These are phyloP conservation scores for Yponomeuta malinellus DNA, from an alignment of 2,888 invertebrate species.

Conservation along the genomic window DNA sequence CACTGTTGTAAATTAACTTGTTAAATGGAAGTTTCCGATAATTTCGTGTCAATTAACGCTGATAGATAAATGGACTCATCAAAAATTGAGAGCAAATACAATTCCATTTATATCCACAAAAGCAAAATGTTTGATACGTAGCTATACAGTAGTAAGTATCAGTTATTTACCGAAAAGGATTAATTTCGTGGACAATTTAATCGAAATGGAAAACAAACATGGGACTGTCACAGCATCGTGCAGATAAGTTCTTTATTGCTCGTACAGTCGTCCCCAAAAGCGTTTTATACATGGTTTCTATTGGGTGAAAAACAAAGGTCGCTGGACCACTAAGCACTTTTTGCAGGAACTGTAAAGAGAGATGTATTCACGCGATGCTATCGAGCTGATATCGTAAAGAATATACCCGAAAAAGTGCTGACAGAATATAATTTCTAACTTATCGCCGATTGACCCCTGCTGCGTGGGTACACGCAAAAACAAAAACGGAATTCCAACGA, in stretches of 20 bases:
- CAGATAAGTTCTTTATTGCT: slow-evolving; percentile 41
- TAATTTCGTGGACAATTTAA: slow-evolving; percentile 19
- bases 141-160: not conserved
- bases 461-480: slow-evolving; percentile 42
- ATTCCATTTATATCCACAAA: not conserved
- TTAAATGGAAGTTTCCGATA: slow-evolving; percentile 1
- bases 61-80: slow-evolving; percentile 19
- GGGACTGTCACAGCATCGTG: slow-evolving; percentile 31
- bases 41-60: slow-evolving; percentile 13
- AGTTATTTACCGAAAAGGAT: not conserved
- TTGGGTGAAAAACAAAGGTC: not conserved
- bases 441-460: slow-evolving; percentile 46
- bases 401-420: slow-evolving; percentile 56
- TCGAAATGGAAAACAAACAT: slow-evolving; percentile 38
- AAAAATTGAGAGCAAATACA: slow-evolving; percentile 18
- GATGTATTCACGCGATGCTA: slow-evolving; percentile 40
- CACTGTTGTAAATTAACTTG: not conserved
- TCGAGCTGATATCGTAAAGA: slow-evolving; percentile 53
- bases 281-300: not conserved
- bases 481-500: slow-evolving; percentile 45
- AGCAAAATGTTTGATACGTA: not conserved
- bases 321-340: not conserved
- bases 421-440: slow-evolving; percentile 69
- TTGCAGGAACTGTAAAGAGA: slow-evolving; percentile 31
- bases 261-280: slow-evolving; percentile 27